These are phyloP conservation scores for Propithecus deckenii DNA, from an alignment of 2,797 vertebrate species.

Conservation along the genomic window DNA sequence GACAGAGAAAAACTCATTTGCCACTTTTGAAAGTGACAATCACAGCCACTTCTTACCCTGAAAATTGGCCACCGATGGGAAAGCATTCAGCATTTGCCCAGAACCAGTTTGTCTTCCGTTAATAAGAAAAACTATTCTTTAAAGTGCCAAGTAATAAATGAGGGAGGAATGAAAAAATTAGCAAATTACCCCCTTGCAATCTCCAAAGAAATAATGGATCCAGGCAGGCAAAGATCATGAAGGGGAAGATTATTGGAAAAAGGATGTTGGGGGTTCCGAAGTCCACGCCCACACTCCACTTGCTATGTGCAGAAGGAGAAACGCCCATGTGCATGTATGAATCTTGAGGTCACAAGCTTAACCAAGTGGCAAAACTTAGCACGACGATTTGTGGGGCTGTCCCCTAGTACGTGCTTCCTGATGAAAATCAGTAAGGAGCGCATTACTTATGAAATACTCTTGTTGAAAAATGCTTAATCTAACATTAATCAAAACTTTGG, in stretches of 20 bases:
- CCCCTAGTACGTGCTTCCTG: rapidly evolving
- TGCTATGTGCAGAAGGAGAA: background rate
- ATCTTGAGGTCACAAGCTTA: background rate
- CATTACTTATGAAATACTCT: background rate
- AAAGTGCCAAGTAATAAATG: background rate
- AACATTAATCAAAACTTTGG: background rate
- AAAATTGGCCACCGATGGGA: background rate
- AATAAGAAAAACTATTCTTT: background rate
- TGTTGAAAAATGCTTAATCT: background rate
- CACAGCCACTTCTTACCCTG: background rate
- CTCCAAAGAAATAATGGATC: background rate
- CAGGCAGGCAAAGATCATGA: rapidly evolving
- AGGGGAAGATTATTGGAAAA: rapidly evolving
- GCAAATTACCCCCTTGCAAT: background rate
- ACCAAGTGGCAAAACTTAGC: rapidly evolving
- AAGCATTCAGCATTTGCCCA: background rate
- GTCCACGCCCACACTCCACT: rapidly evolving
- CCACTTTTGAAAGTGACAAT: too few species aligned
- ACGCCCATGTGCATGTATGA: rapidly evolving
- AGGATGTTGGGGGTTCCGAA: rapidly evolving
- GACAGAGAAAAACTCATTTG: background rate
- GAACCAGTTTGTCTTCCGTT: background rate
- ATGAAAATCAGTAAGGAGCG: background rate
- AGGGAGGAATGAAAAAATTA: background rate
- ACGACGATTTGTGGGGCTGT: rapidly evolving